Evolutionary conservation across 2,113 vertebrate species (phyloP), one percentile per base, ranked within the genome.

Genomic region (Rhabdornis inornatus): DNA sequence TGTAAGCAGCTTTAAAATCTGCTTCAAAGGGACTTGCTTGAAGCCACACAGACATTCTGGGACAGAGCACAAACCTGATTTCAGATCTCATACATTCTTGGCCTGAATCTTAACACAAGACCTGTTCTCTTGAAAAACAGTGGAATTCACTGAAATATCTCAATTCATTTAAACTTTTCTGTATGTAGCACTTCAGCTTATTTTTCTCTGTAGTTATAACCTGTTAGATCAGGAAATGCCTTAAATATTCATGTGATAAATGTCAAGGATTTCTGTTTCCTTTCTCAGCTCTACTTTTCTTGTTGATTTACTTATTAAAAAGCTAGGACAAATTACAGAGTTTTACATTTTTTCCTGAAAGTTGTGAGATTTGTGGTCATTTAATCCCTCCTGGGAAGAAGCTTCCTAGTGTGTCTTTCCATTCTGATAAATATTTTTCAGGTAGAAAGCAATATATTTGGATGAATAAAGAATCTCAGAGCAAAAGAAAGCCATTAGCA

Each of bases 341-440:
- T 81, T 95, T 92, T 83, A 87, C 24, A 33, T 90, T 81, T 90
- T 85, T 92, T 50, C 42, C 56, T 47, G 65, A 75, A 96, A 92
- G 25, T 44, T 44, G 23, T 7, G 33, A 94, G 83, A 86, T 94
- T 87, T 85, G n/a, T 95, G 91, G 94, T 90, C 89, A 80, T 92
- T 95, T 94, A 94, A 94, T 96, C 59, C 25, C 77, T 93, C 77
- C 77, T 83, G 85, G 37, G 69, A 94, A 78, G 59, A 74, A 77
- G 44, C 44, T 79, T 89, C 45, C 49, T 75, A 55, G 74, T 52
- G 76, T 90, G 68, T 92, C 70, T 95, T 92, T 95, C 82, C 83
- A 93, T 66, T 81, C 87, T 86, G 95, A 94, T 79, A 92, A 95
- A 95, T 92, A 95, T 95, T 95, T 96, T 91, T 86, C 83, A 92